Base-by-base conservation (phyloP, 2,888 invertebrate genomes). In the Plagiodera versicolora region DNA sequence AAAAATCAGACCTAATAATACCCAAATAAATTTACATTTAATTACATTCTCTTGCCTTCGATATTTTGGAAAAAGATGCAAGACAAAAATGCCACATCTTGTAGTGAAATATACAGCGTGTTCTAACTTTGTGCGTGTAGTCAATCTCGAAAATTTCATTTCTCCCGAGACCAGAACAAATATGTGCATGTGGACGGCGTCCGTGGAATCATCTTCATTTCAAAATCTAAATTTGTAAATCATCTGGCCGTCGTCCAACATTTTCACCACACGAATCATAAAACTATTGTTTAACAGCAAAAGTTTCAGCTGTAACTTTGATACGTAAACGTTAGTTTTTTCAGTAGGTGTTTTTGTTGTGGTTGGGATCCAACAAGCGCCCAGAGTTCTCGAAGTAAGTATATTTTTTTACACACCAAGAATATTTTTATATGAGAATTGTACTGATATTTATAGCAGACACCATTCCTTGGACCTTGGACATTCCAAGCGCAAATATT, bases 211-310 rank as follows among this genome's bases (percentile, higher is more conserved):
- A 39, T 52, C 51, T 55, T 35, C 47, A 51, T 62, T 60, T 55
- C 62, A 54, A 49, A 54, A 56, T 66, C 63, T 66, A 66, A 62
- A 58, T 64, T 64, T 58, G 61, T 52, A 56, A n/a, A 18, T 47
- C 39, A 49, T 20, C 60, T 66, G 66, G 66, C 61, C 1, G 45
- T 19, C n/a, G 9, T 20, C 63, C 66, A 64, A 60, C 44, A 56
- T 52, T 60, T 58, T 56, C 35, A 17, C 32, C 46, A 46, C 9
- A 49, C 39, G 50, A 63, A 52, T 53, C 55, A 45, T 46, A 9
- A 24, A 56, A 55, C 57, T 57, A 66, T 66, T 66, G 61, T 66
- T 60, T 60, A 58, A n/a, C n/a, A n/a, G 55, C 32, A 32, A 39
- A 58, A 62, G 49, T n/a, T 18, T 30, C 39, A 44, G 30, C 49